Percentiles rank a stretch among this genome's conserved stretches.
phyloP scores from a whole-genome alignment of 2,888 invertebrate genomes.

The Hypsopygia costalis region DNA sequence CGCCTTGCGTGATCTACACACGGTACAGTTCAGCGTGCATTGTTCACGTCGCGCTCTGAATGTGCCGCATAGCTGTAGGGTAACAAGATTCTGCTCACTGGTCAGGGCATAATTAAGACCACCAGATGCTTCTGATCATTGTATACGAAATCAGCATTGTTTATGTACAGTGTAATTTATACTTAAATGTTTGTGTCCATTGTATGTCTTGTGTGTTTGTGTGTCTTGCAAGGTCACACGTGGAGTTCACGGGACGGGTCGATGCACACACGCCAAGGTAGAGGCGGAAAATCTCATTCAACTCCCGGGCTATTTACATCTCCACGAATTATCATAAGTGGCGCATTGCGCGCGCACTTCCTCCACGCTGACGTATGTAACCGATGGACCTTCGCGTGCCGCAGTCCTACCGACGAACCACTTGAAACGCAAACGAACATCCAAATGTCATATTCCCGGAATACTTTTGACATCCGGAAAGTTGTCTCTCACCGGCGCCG shows the following conservation, averaged over 20 bases:
- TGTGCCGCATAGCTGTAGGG: background rate
- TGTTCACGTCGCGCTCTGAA: constrained; percentile 19
- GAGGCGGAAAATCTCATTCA: constrained; percentile 72
- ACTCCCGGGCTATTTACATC: constrained; percentile 72
- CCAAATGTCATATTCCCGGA: constrained; percentile 44
- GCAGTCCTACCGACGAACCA: constrained; percentile 18
- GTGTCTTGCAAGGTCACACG: constrained; percentile 71
- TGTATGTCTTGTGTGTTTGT: constrained; percentile 45
- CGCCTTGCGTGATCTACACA: background rate
- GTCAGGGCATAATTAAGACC: too few relatives aligned
- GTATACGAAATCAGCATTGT: constrained; percentile 2
- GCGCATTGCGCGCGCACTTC: constrained; percentile 65
- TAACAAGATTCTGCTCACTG: background rate
- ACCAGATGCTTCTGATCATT: background rate
- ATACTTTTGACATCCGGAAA: constrained; percentile 51
- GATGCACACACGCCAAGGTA: constrained; percentile 73
- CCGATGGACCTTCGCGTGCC: constrained; percentile 51
- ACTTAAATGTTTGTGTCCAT: constrained; percentile 42
- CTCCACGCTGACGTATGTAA: constrained; percentile 55
- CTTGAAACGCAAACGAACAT: constrained; percentile 19
- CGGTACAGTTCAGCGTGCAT: constrained; percentile 8
- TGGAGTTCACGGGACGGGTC: constrained; percentile 64
- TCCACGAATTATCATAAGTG: constrained; percentile 58
- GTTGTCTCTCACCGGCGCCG: constrained; percentile 33
- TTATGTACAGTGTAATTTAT: constrained; percentile 12